These are phyloP conservation scores for Poecilus cupreus DNA, from an alignment of 2,888 invertebrate species.

Conservation along the genomic window DNA sequence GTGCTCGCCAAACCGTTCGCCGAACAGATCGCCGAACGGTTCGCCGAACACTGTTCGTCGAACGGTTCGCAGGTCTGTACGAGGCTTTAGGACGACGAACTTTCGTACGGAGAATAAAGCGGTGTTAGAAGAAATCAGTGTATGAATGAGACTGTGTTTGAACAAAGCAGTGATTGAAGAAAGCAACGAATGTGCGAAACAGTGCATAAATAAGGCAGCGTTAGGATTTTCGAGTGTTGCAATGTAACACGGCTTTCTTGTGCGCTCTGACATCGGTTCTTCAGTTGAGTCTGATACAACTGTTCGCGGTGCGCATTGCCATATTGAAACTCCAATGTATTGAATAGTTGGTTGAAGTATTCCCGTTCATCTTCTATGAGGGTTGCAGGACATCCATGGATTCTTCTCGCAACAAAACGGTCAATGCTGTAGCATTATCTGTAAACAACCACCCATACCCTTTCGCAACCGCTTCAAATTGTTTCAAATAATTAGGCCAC, in stretches of 20 bases:
- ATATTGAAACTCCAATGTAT: not conserved
- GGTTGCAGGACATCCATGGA: not conserved
- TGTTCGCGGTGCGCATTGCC: not conserved
- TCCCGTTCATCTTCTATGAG: not conserved
- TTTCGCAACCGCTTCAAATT: not conserved
- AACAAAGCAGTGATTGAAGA: no score
- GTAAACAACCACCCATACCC: not conserved
- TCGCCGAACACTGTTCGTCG: no score
- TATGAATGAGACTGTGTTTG: no score
- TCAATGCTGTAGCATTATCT: not conserved
- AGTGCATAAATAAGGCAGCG: no score
- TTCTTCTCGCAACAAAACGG: not conserved
- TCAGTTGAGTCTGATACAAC: conserved; percentile 1
- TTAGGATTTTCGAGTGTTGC: no score
- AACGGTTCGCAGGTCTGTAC: no score
- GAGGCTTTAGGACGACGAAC: not conserved
- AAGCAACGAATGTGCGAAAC: no score
- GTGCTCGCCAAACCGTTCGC: no score
- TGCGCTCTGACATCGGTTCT: not conserved
- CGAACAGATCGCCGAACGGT: no score
- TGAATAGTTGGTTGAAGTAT: not conserved
- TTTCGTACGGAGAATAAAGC: no score
- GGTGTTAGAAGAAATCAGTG: no score
- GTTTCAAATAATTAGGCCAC: not conserved
- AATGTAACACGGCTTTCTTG: no score